A percentile compares a stretch with the other conserved stretches of the same genome.
phyloP scores from a whole-genome alignment of 2,113 vertebrate species.

The Sula dactylatra region DNA sequence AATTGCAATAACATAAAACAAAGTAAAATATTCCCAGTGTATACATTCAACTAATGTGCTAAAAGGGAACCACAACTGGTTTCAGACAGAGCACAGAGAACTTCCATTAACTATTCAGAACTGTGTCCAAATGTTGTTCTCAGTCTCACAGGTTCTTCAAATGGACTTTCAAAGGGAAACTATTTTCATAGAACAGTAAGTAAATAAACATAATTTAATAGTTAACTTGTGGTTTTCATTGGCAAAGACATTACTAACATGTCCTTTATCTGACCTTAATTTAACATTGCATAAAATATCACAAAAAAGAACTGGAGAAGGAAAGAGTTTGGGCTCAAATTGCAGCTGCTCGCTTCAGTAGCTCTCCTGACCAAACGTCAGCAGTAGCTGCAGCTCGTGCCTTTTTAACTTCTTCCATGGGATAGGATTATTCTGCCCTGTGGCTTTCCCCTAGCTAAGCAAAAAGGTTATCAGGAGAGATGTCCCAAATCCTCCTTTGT shows the following conservation, averaged over 20 bases:
- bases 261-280: conserved; percentile 49
- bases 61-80: background rate
- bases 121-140: background rate
- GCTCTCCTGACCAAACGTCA: background rate
- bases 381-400: background rate
- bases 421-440: background rate
- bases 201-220: conserved; percentile 32
- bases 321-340: background rate
- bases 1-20: conserved; percentile 24
- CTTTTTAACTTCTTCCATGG: background rate
- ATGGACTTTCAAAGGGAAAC: conserved; percentile 8
- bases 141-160: background rate
- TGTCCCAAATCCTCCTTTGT: background rate
- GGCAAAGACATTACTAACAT: background rate
- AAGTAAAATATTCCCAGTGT: conserved; percentile 42
- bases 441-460: background rate
- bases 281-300: background rate
- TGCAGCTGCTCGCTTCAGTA: background rate
- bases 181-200: background rate
- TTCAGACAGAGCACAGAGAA: background rate
- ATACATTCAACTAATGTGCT: background rate
- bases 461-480: background rate
- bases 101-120: background rate
- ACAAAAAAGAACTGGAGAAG: background rate
- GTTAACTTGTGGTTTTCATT: conserved; percentile 2